Percentiles rank a stretch among this genome's conserved stretches.
Evolutionary conservation across 2,113 vertebrate genomes (phyloP).

Genomic region (Charadrius vociferus): DNA sequence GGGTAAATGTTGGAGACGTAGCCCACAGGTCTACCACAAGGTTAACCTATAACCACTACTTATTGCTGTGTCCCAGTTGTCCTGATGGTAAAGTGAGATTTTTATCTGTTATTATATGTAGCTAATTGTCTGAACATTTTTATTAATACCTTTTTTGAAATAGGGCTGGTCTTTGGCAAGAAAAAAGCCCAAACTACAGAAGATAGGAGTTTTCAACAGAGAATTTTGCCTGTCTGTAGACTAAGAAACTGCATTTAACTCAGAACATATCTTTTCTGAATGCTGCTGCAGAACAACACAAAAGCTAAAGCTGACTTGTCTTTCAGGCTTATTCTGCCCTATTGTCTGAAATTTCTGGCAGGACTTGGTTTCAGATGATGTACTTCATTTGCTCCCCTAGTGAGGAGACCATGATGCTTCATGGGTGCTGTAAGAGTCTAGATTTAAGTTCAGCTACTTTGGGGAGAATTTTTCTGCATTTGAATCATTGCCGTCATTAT

Average conservation of each 20-base stretch:
- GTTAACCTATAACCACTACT: background rate
- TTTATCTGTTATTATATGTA: background rate
- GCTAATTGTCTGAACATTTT: background rate
- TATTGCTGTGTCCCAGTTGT: background rate
- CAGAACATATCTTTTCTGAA: background rate
- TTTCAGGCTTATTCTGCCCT: background rate
- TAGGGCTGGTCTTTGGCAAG: background rate
- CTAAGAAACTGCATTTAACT: background rate
- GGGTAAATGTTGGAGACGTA: background rate
- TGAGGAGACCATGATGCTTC: background rate
- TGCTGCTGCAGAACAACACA: background rate
- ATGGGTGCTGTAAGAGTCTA: background rate
- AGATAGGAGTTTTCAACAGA: background rate
- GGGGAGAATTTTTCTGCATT: background rate
- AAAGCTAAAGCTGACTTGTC: background rate
- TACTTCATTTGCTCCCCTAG: background rate
- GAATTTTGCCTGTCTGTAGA: background rate
- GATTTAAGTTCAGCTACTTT: background rate
- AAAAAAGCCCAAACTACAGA: background rate
- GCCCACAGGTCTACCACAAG: background rate
- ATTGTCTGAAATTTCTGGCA: background rate
- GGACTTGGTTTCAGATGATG: background rate
- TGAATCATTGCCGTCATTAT: background rate
- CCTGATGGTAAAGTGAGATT: background rate
- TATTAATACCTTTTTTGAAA: background rate